A percentile compares a stretch with the other conserved stretches of the same genome.
Evolutionary conservation across 1,140 invertebrate genomes (phyloP).

Genomic region (Eurosta solidaginis): DNA sequence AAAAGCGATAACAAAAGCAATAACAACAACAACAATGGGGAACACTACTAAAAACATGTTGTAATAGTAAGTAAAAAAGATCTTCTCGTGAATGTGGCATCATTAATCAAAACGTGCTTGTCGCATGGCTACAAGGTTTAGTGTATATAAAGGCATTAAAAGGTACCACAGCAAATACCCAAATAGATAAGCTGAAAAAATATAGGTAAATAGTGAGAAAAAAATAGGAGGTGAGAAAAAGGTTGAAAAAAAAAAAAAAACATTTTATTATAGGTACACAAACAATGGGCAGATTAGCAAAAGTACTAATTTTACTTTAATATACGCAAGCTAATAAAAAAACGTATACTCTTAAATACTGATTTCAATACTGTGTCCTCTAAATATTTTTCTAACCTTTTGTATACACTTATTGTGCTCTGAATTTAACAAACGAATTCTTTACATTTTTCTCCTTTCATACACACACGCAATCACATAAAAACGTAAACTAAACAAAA

Average conservation of each 20-base stretch:
- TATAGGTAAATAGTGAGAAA: neutral
- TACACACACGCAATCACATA: neutral
- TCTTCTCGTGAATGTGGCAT: neutral
- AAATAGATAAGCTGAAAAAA: neutral
- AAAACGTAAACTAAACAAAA: neutral
- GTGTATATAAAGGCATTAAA: neutral
- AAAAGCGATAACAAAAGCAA: neutral
- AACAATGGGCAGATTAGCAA: no score
- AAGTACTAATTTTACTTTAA: no score
- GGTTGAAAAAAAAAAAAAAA: neutral
- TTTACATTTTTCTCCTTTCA: slow-evolving; percentile 31
- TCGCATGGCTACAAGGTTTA: neutral
- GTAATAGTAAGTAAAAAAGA: neutral
- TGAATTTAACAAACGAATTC: slow-evolving; percentile 59
- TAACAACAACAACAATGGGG: neutral
- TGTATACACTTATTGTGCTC: slow-evolving; percentile 28
- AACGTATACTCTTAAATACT: no score
- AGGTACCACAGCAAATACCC: neutral
- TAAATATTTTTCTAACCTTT: neutral
- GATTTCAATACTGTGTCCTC: no score
- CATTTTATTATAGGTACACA: no score
- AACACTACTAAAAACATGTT: neutral
- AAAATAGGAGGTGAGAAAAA: neutral
- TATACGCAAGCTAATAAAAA: no score
- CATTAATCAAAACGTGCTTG: slow-evolving; percentile 29